These are phyloP conservation scores for Microcebus jonahi DNA, from an alignment of 2,113 vertebrate species.

Conservation along the genomic window DNA sequence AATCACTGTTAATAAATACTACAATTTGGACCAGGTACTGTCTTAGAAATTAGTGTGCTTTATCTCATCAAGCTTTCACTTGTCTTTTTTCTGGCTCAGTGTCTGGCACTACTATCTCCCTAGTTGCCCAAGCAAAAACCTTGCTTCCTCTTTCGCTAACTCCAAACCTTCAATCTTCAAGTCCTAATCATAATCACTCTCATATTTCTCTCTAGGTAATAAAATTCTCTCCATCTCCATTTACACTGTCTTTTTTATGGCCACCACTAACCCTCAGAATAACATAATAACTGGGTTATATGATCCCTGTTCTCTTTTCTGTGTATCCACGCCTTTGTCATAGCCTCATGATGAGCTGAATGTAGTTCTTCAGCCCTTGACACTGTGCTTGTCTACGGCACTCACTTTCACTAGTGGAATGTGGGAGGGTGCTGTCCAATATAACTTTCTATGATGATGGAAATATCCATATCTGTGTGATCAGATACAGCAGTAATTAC, in stretches of 20 bases:
- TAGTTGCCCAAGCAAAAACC: not conserved
- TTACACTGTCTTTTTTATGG: not conserved
- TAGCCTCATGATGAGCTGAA: not conserved
- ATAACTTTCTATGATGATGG: not conserved
- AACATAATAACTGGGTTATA: not conserved
- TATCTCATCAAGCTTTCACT: no score
- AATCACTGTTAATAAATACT: not conserved
- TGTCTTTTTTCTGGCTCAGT: not conserved
- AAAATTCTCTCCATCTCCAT: not conserved
- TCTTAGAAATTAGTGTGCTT: not conserved
- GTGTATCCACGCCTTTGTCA: fast-evolving
- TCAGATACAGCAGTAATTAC: not conserved
- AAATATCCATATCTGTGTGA: not conserved
- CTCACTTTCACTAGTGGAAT: not conserved
- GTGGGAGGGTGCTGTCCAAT: fast-evolving
- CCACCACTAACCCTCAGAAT: not conserved
- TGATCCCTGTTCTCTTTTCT: not conserved
- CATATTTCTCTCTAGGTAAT: not conserved
- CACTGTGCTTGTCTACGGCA: not conserved
- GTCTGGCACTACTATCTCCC: not conserved
- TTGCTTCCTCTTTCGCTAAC: not conserved
- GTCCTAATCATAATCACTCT: not conserved
- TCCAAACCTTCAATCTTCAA: not conserved
- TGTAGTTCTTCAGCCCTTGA: not conserved
- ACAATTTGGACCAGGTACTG: fast-evolving